Base-by-base conservation (phyloP, 2,888 invertebrate genomes). In the Thereva unica region DNA sequence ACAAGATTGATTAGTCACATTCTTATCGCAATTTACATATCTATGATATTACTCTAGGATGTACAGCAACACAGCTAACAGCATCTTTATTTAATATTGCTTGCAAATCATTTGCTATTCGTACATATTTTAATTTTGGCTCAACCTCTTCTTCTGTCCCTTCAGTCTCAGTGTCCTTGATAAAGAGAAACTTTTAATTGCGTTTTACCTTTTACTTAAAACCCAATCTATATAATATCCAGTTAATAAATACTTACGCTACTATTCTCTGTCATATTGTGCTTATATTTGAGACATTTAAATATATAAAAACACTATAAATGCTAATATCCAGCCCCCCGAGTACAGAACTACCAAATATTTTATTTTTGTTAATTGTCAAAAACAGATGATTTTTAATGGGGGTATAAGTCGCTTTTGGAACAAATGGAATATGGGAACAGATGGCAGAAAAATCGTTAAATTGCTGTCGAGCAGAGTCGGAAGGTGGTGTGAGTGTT, bases 101-200 rank as follows among this genome's bases (percentile, higher is more conserved):
- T 76, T 89, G 86, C 49, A 97, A 83, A 83, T 95, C 95, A 82
- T 96, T 95, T 41, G 86, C 87, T 79, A 97, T 87, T 71, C 97
- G 85, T 75, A 91, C 87, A 83, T 95, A 97, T 81, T 96, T 96
- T 64, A 97, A 84, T 82, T 92, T 92, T 0, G 97, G 97, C 76
- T 94, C 94, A 67, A 87, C 83, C 76, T 89, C 67, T 65, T 87
- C 87, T 52, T 78, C 78, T 6, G 77, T 74, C 45, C 76, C 78
- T 55, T 76, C 76, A 12, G 74, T 75, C 67, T 78, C 79, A 5
- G 76, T 76, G 35, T 76, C 78, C 69, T 72, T 23, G 44, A 64
- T 8, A 10, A 44, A 41, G 7, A 1, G 8, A 41, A 23, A 55
- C 5, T 23, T 9, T n/a, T n/a, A 10, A 52, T 34, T 52, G 7